Base-by-base conservation (phyloP, 2,888 invertebrate genomes). In the Pyrgus malvae region DNA sequence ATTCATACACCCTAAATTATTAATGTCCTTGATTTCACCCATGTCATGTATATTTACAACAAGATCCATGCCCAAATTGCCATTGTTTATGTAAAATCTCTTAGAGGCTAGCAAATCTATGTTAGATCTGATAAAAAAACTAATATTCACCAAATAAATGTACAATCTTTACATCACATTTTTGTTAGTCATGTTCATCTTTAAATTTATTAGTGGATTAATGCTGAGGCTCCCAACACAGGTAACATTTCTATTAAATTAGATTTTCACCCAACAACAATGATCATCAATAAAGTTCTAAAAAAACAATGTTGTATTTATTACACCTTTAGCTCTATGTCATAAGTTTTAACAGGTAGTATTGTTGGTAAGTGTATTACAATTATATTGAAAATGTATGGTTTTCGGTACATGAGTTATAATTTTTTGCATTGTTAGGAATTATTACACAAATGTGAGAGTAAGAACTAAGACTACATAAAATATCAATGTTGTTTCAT, bases 291-390 rank as follows among this genome's bases (percentile, higher is more conserved):
- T 42, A 51, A 51, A 42, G 25, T 35, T 25, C 7, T 35, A 35
- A 11, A 25, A 19, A 46, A 31, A 40, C 14, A 25, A 40, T 40
- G 54, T 54, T 58, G 46, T 62, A 49, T 55, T 61, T 62, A 54
- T 60, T 53, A 41, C 57, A 60, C 56, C 54, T 58, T 41, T 57
- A 31, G 27, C 48, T 16, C 0, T 49, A 40, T 8, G 2, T 16
- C 8, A 14, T 33, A 33, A 21, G 12, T 21, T 21, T 48, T 11
- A 17, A 25, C 12, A 19, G 4, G 9, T 6, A 6, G 3, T 38
- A 27, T 19, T 23, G 27, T 19, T 49, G 49, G 49, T 50, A 41
- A 50, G 49, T 50, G 33, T 41, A 19, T 25, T 4, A 25, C 21
- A 37, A 23, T 8, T 37, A 37, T 38, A 29, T 29, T 29, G n/a